Evolutionary conservation across 2,888 invertebrate species (phyloP), one percentile per base, ranked within the genome.

Genomic region (Bhutanitis thaidina): DNA sequence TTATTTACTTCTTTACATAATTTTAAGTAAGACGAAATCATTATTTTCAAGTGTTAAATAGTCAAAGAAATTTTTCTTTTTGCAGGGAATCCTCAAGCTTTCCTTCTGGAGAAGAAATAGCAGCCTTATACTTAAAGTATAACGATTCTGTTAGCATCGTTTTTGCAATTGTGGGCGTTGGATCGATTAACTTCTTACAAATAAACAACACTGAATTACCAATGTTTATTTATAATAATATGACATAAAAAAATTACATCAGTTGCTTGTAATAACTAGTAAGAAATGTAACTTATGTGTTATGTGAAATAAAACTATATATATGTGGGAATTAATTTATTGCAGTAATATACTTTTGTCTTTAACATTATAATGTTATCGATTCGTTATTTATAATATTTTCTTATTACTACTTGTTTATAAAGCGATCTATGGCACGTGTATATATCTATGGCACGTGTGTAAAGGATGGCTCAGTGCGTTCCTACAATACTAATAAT

Each of bases 161-260:
- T 1, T 84, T 89, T 43, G 91, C 90, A 0, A 54, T 90, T 3
- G 86, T 90, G 2, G 76, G 80, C n/a, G 59, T 64, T 0, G 77
- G 75, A 12, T 80, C 89, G 0, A 67, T 91, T 3, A 78, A 83
- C 7, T 91, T 86, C 54, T 55, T 90, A 43, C 84, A 86, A 62
- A 74, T 90, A 10, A 85, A 80, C 14, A 72, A 82, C 12, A 65
- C 69, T 3, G 74, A 81, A 36, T 61, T 87, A 43, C 89, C 90
- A 0, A 58, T 77, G 1, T 76, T 75, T 56, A 57, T 77, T 34
- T 65, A 74, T 0, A 69, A 49, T 12, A 67, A 67, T 52, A 10
- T 57, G 12, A 57, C 58, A 13, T 71, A 58, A 62, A 35, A 25
- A 37, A 37, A 36, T 47, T 56, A 48, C 8, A 44, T 57, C 44